Evolutionary conservation across 2,113 vertebrate species (phyloP).

Genomic region (Stomatorhinus ivindoensis): DNA sequence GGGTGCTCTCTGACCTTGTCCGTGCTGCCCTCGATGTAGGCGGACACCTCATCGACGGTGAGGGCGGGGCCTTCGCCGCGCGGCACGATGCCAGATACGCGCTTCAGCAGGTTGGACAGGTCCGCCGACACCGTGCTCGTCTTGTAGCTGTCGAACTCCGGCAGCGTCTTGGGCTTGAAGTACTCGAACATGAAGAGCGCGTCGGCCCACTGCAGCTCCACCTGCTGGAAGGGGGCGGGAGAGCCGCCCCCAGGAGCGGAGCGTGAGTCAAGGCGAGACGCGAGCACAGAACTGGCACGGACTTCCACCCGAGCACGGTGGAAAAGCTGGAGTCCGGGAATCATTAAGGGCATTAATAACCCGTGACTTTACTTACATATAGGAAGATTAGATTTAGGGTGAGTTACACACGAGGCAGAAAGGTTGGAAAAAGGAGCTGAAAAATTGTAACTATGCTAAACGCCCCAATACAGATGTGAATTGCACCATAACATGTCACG

Average conservation of each 20-base stretch:
- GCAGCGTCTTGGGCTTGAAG: slow-evolving; percentile 93
- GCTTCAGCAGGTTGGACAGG: slow-evolving; percentile 86
- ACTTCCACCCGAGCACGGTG: background rate
- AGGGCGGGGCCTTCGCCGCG: slow-evolving; percentile 68
- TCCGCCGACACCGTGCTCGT: slow-evolving; percentile 96
- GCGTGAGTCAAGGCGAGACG: background rate
- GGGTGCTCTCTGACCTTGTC: slow-evolving; percentile 68
- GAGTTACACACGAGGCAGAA: background rate
- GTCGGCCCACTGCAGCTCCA: slow-evolving; percentile 86
- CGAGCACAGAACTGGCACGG: background rate
- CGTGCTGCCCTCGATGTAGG: slow-evolving; percentile 81
- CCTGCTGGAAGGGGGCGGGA: slow-evolving; percentile 52
- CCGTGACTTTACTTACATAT: background rate
- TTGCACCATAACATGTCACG: background rate
- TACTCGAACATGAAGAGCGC: slow-evolving; percentile 92
- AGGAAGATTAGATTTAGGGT: background rate
- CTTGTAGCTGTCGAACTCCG: slow-evolving; percentile 98
- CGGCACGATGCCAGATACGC: slow-evolving; percentile 79
- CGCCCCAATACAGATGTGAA: background rate
- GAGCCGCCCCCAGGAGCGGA: background rate
- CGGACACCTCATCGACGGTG: slow-evolving; percentile 78
- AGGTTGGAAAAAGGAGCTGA: background rate
- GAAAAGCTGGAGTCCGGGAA: background rate
- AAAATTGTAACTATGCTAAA: background rate
- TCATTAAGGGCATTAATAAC: background rate